phyloP scores from a whole-genome alignment of 2,797 vertebrate species.

The Semaprochilodus insignis region DNA sequence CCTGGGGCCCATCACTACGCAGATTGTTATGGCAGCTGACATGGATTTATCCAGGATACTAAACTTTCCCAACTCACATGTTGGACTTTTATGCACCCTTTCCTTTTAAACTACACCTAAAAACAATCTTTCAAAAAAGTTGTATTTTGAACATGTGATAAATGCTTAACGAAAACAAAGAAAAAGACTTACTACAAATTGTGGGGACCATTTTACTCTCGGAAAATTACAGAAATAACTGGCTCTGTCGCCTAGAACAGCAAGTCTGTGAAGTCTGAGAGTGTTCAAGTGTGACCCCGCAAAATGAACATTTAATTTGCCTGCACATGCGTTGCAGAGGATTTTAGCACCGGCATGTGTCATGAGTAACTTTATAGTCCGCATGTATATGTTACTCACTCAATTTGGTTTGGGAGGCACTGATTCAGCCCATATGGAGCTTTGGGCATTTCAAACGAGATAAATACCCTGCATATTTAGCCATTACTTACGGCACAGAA shows the following conservation, averaged over 20 bases:
- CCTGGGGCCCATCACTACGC: not conserved
- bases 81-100: not conserved
- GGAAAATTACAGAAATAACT: slow-evolving; percentile 25
- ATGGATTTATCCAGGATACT: not conserved
- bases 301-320: slow-evolving; percentile 59
- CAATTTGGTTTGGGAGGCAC: slow-evolving; percentile 51
- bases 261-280: slow-evolving; percentile 45
- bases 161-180: slow-evolving; percentile 12
- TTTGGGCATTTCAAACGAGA: slow-evolving; percentile 44
- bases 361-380: slow-evolving; percentile 60
- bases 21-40: not conserved
- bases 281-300: slow-evolving; percentile 52
- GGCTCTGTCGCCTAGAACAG: slow-evolving; percentile 24
- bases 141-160: slow-evolving; percentile 21
- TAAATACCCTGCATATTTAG: slow-evolving; percentile 42
- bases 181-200: slow-evolving; percentile 21
- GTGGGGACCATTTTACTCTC: not conserved
- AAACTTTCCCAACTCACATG: not conserved
- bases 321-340: slow-evolving; percentile 50
- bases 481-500: slow-evolving; percentile 28
- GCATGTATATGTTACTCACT: slow-evolving; percentile 60
- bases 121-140: not conserved
- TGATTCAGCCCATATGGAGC: slow-evolving; percentile 61
- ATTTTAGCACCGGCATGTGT: slow-evolving; percentile 59
- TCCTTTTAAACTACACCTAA: not conserved